Evolutionary conservation across 2,113 vertebrate genomes (phyloP), one percentile per base, ranked within the genome.

Genomic region (Cyprinus carpio): DNA sequence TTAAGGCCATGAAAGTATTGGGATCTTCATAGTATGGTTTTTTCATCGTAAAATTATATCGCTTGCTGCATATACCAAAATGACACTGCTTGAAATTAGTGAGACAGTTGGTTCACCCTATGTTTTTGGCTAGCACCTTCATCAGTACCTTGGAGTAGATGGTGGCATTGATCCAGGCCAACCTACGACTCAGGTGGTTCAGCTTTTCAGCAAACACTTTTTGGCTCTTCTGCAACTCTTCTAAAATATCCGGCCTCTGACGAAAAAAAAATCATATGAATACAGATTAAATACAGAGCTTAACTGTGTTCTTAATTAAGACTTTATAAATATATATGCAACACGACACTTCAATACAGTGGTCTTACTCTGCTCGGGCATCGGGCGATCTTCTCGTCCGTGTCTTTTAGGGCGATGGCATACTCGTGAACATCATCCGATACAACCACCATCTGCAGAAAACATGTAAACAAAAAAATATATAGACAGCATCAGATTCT

Each of bases 101-200:
- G 29, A 31, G 64, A 67, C 64, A 67, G 64, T 31, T 67, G 27
- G 64, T 67, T 67, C 64, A 31, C 31, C 67, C 67, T 5, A 37
- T 71, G 67, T 71, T 67, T 67, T 8, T 40, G 67, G 67, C 15
- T 1, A 54, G 13, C 18, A 11, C 13, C 6, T 46, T 69, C 25
- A 69, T 51, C 15, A 90, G 83, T 92, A 97, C 98, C 96, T 98
- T 98, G 88, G 97, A 99, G 93, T 99, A 99, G 89, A 99, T 97
- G n/a, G 98, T 98, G 90, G 97, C 96, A 0, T 99, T 99, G 92
- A 99, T 98, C 98, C 98, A 99, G 80, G 98, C 98, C 11, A 99
- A 95, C 37, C 98, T 95, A 20, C 98, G 94, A 90, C 98, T 97
- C 67, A 99, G 93, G 91, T 99, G 98, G 92, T 99, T 99, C 81